Base-by-base conservation (phyloP, 1,140 invertebrate species). In the Holcopasites calliopsidis region DNA sequence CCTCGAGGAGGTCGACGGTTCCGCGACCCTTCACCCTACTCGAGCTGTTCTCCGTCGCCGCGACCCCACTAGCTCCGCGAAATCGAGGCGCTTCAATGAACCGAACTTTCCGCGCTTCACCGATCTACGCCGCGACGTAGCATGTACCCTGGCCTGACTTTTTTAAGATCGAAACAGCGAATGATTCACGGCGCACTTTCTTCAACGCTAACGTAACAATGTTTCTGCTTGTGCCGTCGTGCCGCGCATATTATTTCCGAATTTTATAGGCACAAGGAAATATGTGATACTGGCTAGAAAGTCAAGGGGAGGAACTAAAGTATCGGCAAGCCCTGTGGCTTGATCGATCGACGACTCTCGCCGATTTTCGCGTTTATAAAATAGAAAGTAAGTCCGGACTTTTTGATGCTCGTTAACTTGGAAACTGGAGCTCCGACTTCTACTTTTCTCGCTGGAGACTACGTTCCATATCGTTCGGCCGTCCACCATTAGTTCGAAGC, bases 361-460 rank as follows among this genome's bases (percentile, higher is more conserved):
- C 50, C 49, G 62, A 55, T 66, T 66, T 74, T 28, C 38, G 16
- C 26, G 13, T 13, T 47, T 42, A 23, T 11, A 47, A 74, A 74
- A 50, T 57, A 66, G 71, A 26, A 66, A 66, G 71, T 23, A 74
- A 74, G 61, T 74, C 50, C 26, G 8, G 61, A 66, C 62, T 55
- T 11, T 11, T 23, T 8, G 61, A 21, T 40, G 60, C 50, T 74
- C 50, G 61, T 74, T 74, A 74, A 74, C 71, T 66, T 38, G 65
- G 66, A 52, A 68, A 75, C 73, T 68, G 26, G 35, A 75, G 52
- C 69, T 75, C 57, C 33, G 44, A 65, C 44, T 68, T n/a, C 28
- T 6, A 23, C 50, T 40, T 33, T 61, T 47, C 61, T 65, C 38
- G 18, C 54, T 69, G 64, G 42, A 69, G 54, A 69, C 69, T 69